Evolutionary conservation across 2,797 vertebrate genomes (phyloP).

Genomic region (Sebastes steindachneri): DNA sequence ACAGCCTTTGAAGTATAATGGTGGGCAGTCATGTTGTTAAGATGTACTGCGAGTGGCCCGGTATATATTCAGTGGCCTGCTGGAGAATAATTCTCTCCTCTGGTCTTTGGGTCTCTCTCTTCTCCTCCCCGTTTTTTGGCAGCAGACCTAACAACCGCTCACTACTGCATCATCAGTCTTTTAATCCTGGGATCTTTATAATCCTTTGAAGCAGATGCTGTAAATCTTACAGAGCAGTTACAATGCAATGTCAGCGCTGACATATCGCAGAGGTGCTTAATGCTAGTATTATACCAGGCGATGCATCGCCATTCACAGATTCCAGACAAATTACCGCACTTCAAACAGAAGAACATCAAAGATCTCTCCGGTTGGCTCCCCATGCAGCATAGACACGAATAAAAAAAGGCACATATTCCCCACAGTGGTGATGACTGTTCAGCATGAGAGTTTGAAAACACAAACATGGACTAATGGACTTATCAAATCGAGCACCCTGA

Average conservation of each 20-base stretch:
- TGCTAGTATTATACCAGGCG: slow-evolving; percentile 13
- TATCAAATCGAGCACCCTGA: slow-evolving; percentile 49
- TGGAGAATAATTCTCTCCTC: slow-evolving; percentile 33
- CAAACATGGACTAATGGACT: slow-evolving; percentile 55
- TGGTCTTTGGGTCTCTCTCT: slow-evolving; percentile 39
- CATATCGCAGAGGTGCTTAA: slow-evolving; percentile 11
- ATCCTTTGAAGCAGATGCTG: slow-evolving; percentile 48
- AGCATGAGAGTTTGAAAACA: slow-evolving; percentile 21
- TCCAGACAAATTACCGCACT: slow-evolving; percentile 21
- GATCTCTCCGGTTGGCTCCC: slow-evolving; percentile 5
- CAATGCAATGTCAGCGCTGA: slow-evolving; percentile 24
- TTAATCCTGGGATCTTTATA: slow-evolving; percentile 46
- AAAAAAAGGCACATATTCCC: neutral
- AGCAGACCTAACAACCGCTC: slow-evolving; percentile 37
- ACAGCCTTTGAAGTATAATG: slow-evolving; percentile 64
- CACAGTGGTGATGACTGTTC: neutral
- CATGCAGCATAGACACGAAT: neutral
- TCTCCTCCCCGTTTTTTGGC: slow-evolving; percentile 27
- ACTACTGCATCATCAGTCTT: slow-evolving; percentile 36
- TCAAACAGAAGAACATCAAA: slow-evolving; percentile 52
- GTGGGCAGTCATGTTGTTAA: slow-evolving; percentile 29
- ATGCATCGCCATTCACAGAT: neutral
- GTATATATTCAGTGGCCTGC: slow-evolving; percentile 20
- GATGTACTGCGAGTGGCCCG: slow-evolving; percentile 26
- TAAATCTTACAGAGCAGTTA: slow-evolving; percentile 25